Base-by-base conservation (phyloP, 2,113 vertebrate species). In the Caracal caracal region DNA sequence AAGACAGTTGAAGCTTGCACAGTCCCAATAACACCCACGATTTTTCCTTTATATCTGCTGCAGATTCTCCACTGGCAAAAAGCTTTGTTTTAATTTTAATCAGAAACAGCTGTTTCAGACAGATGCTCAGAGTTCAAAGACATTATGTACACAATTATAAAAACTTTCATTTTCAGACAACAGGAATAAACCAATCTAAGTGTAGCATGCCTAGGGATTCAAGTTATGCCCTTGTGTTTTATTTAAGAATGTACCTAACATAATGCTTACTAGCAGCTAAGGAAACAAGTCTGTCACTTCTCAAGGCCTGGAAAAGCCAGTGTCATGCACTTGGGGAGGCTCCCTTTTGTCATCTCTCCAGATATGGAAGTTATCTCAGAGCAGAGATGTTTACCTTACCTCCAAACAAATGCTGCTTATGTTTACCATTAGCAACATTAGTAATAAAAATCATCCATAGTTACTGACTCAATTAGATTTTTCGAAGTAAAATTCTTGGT, bases 31-130 rank as follows among this genome's bases (percentile, higher is more conserved):
- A 53, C 26, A 89, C 26, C 81, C 56, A 93, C 0, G 0, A 16
- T 49, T 76, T 80, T 93, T 98, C 96, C 71, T 97, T 97, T 98
- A 98, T 93, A 85, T 98, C 97, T 98, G n/a, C 81, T 94, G 56
- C 81, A 96, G 85, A 97, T 96, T 98, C 93, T 98, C 95, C 75
- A 95, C 59, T 96, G 94, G 92, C 96, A 78, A 94, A 98, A 97
- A 95, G 80, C 81, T 96, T 94, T 96, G 24, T 90, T 98, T 98
- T 98, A 86, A 90, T 65, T 98, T 98, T 98, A 97, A 98, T 98
- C 82, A 94, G 93, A 98, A 98, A 80, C 98, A 98, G 96, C 97
- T 98, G 96, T n/a, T 97, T 80, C 37, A 97, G 91, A 85, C 97
- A 98, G 97, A 96, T 97, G 92, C 97, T 96, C 97, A 56, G 66